Evolutionary conservation across 2,113 vertebrate genomes (phyloP).

Genomic region (Solenodon paradoxus): DNA sequence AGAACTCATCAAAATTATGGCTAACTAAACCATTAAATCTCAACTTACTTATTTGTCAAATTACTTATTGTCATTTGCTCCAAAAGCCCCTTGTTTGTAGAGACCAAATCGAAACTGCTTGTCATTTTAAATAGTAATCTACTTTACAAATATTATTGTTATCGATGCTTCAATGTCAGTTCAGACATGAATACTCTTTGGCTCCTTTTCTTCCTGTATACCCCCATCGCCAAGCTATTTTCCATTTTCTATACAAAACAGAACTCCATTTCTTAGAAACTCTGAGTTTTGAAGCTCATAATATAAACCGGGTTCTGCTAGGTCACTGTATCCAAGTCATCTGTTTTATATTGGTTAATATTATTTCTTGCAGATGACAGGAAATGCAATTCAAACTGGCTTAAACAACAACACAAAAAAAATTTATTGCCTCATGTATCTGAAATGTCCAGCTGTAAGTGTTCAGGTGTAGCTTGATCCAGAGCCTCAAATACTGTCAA

Average conservation of each 20-base stretch:
- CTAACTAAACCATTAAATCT: background rate
- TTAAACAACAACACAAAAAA: conserved; percentile 58
- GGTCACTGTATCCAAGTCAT: conserved; percentile 58
- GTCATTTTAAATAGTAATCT: background rate
- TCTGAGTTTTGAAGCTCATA: conserved; percentile 48
- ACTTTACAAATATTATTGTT: background rate
- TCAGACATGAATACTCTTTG: background rate
- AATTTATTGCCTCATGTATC: conserved; percentile 60
- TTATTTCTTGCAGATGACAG: conserved; percentile 74
- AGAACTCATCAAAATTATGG: background rate
- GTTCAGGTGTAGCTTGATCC: conserved; percentile 64
- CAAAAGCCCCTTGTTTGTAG: background rate
- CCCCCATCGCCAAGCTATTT: background rate
- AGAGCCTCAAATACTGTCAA: conserved; percentile 28
- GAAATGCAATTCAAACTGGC: conserved; percentile 69
- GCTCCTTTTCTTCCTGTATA: background rate
- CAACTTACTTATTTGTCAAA: background rate
- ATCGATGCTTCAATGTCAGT: background rate
- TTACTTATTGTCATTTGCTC: background rate
- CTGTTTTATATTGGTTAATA: conserved; percentile 72
- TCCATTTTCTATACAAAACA: conserved; percentile 27
- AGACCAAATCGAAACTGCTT: background rate
- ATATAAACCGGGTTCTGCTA: conserved; percentile 14
- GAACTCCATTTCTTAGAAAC: conserved; percentile 41
- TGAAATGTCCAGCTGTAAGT: conserved; percentile 56